Percentiles rank a stretch among this genome's conserved stretches.
Conservation (phyloP, 2,797 vertebrate genomes). For the Pseudochirops cupreus region DNA sequence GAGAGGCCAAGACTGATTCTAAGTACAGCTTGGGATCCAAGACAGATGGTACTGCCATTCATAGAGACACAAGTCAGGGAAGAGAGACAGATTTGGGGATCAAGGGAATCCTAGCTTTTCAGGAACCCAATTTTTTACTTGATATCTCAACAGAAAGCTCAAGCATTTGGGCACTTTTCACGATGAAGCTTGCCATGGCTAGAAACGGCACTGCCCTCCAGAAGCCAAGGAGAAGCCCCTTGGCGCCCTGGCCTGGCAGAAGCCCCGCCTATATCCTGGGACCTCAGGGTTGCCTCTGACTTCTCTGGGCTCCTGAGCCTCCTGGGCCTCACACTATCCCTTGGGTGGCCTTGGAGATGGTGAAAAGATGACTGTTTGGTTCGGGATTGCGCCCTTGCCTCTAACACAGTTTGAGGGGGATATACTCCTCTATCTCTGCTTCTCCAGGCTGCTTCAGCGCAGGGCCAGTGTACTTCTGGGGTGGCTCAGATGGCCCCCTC, state of each 20-base stretch:
- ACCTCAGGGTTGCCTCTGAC: not conserved
- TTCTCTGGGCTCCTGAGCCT: not conserved
- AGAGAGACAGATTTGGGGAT: not conserved
- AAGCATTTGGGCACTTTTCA: not conserved
- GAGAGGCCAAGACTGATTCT: not conserved
- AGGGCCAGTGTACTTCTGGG: not conserved
- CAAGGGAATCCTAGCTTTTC: not conserved
- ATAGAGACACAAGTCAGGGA: not conserved
- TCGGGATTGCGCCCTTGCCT: not conserved
- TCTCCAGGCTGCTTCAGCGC: not conserved
- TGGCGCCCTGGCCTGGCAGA: not conserved
- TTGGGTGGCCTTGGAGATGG: not conserved
- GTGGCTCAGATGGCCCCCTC: not conserved
- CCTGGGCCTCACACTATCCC: too few species aligned
- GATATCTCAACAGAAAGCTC: not conserved
- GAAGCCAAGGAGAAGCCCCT: not conserved
- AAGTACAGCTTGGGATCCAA: not conserved
- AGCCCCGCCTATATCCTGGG: not conserved
- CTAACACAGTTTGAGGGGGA: not conserved
- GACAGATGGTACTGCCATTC: not conserved
- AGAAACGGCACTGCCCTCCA: not conserved
- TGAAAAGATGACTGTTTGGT: not conserved
- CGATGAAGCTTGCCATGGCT: rapidly evolving
- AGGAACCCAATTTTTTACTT: not conserved
- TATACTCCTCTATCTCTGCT: not conserved